Evolutionary conservation across 2,113 vertebrate genomes (phyloP), one percentile per base, ranked within the genome.

Genomic region (Meriones unguiculatus): DNA sequence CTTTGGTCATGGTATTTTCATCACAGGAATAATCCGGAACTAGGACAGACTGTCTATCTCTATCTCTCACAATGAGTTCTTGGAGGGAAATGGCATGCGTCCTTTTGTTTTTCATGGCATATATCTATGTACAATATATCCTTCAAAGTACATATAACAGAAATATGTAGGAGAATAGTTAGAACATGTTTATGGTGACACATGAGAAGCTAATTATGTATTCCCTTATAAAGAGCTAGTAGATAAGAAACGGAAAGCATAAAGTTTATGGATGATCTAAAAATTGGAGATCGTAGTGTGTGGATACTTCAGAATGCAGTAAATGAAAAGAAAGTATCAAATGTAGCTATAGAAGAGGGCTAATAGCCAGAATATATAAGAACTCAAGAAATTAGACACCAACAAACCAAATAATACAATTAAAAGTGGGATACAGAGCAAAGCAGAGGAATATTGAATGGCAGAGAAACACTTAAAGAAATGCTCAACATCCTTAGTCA

Each of bases 111-210:
- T 85, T 35, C 65, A 67, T 67, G 18, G 72, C 57, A 17, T 46
- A 82, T 91, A 9, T 69, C 41, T 54, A 24, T 35, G 70, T 57
- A 28, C 52, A 86, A 46, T 89, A 73, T 18, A 69, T 85, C 7
- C 30, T 92, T 92, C 46, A 93, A 85, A 81, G 41, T 87, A 59
- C 88, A 73, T 91, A n/a, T 89, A 91, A 93, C 13, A 89, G 30
- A 35, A 78, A 75, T 86, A 62, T 54, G 32, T 75, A 28, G 67
- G 76, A 57, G 6, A 85, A 64, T 62, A 64, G 89, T 89, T 93
- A 73, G 78, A 91, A 73, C 28, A 54, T 91, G 65, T 54, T 93
- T 35, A 92, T 9, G 81, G 90, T 82, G 38, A 57, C 14, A 62
- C 57, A 30, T 64, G 52, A 90, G 93, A n/a, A 28, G 13, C 12